Evolutionary conservation across 1,140 invertebrate genomes (phyloP).

Genomic region (Cherax quadricarinatus): DNA sequence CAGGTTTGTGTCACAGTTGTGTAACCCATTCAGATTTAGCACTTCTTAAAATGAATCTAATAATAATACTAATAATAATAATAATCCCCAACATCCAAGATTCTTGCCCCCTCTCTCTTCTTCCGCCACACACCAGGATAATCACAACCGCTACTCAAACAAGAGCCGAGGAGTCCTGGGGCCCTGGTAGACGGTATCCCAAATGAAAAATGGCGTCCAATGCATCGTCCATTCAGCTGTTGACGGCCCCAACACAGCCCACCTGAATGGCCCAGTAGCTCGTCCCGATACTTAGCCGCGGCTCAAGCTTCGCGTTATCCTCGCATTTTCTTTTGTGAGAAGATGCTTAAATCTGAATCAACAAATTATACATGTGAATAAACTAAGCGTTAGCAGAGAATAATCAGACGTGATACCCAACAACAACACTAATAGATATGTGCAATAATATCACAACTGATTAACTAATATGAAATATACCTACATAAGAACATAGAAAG

Average conservation of each 20-base stretch:
- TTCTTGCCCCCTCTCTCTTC: background rate
- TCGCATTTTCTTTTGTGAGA: background rate
- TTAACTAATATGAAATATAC: no score
- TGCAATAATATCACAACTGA: no score
- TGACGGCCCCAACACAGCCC: slow-evolving; percentile 47
- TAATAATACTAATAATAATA: no score
- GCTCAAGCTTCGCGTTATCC: background rate
- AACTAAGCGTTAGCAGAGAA: no score
- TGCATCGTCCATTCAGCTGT: slow-evolving; percentile 55
- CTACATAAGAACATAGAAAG: no score
- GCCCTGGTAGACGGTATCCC: slow-evolving; percentile 28
- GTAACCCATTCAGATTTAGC: no score
- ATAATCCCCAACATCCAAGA: no score
- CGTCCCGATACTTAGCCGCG: background rate
- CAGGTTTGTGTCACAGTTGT: no score
- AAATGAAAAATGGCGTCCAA: slow-evolving; percentile 58
- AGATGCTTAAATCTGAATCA: background rate
- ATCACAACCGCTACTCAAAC: slow-evolving; percentile 46
- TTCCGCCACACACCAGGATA: background rate
- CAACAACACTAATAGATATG: no score
- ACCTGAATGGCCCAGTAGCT: slow-evolving; percentile 8
- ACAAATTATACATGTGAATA: no score
- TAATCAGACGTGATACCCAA: no score
- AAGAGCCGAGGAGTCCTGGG: slow-evolving; percentile 7
- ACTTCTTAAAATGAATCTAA: no score